Percentiles rank a stretch among this genome's conserved stretches.
phyloP scores from a whole-genome alignment of 2,797 vertebrate species.

The Avahi laniger region DNA sequence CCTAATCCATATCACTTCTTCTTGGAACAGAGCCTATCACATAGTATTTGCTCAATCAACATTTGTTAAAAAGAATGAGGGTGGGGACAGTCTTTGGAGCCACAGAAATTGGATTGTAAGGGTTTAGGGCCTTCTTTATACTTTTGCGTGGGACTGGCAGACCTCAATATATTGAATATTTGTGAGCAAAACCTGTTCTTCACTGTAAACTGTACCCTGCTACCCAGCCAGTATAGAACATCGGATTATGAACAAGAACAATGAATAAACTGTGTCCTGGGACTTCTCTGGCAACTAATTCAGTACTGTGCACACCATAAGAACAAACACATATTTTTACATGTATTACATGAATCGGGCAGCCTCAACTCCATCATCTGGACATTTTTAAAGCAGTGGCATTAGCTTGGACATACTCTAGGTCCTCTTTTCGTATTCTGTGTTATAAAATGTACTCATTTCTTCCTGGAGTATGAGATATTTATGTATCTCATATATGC shows the following conservation, averaged over 20 bases:
- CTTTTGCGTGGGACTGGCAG: background rate
- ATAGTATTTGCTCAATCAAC: background rate
- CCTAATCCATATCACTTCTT: background rate
- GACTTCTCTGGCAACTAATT: background rate
- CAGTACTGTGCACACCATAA: accelerated
- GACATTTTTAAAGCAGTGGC: background rate
- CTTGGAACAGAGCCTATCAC: background rate
- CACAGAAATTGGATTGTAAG: background rate
- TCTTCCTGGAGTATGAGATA: background rate
- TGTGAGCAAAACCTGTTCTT: background rate
- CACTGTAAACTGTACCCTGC: background rate
- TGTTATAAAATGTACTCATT: background rate
- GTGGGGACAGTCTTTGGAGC: background rate
- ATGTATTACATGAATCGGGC: background rate
- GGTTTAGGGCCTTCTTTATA: background rate
- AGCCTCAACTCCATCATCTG: background rate
- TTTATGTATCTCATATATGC: background rate
- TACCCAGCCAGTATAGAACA: background rate
- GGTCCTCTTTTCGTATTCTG: background rate
- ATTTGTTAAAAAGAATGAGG: background rate
- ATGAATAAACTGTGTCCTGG: background rate
- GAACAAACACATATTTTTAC: background rate
- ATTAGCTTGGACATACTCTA: background rate
- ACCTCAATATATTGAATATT: background rate
- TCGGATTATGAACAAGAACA: background rate